Percentiles rank a stretch among this genome's conserved stretches.
Evolutionary conservation across 2,113 vertebrate genomes (phyloP).

Genomic region (Pelusios castaneus): DNA sequence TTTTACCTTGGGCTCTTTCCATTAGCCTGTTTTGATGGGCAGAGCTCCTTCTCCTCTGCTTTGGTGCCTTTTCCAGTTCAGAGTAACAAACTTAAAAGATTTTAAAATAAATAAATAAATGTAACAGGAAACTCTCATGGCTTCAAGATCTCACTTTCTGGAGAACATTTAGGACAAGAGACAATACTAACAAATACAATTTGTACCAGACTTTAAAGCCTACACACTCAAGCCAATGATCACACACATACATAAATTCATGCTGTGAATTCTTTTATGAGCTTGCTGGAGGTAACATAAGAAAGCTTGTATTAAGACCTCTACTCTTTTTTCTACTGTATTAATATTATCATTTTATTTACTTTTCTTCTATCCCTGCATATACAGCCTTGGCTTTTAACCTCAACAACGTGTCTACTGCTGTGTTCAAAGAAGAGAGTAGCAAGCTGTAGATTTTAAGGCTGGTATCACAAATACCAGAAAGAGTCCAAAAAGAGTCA

Average conservation of each 20-base stretch:
- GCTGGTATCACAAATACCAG: neutral
- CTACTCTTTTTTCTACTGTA: neutral
- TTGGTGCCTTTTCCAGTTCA: slow-evolving; percentile 47
- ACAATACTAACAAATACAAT: slow-evolving; percentile 26
- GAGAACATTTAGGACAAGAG: slow-evolving; percentile 23
- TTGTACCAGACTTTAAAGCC: slow-evolving; percentile 11
- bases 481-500: neutral
- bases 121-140: neutral
- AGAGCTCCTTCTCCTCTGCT: slow-evolving; percentile 44
- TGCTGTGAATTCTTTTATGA: neutral
- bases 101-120: slow-evolving; percentile 33
- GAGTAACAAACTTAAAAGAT: slow-evolving; percentile 42
- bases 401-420: neutral
- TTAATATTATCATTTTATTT: neutral
- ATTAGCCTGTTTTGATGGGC: slow-evolving; percentile 55
- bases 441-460: neutral
- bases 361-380: neutral
- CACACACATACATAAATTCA: slow-evolving; percentile 29
- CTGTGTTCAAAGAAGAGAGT: rapidly evolving
- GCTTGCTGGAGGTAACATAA: slow-evolving; percentile 20
- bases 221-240: neutral
- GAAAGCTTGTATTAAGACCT: slow-evolving; percentile 27
- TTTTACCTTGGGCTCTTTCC: slow-evolving; percentile 58
- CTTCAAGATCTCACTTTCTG: slow-evolving; percentile 8
- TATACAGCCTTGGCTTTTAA: neutral